Base-by-base conservation (phyloP, 2,797 vertebrate genomes). In the Pangasius mekongensis region DNA sequence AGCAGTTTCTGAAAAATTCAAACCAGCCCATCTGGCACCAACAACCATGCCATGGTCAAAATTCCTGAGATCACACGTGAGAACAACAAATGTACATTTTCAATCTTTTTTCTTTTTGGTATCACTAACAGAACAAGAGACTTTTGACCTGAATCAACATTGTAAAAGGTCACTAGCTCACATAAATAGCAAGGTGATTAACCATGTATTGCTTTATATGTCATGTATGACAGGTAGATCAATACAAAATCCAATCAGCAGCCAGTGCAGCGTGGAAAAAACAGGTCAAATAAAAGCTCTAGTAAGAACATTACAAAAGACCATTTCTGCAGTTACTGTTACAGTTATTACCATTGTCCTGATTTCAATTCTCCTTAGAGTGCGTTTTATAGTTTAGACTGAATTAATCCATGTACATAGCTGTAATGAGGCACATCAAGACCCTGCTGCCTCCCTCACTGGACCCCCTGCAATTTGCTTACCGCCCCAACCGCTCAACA, bases 141-240 rank as follows among this genome's bases (percentile, higher is more conserved):
- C 80, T 24, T n/a, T n/a, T 58, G 80, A 64, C 58, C 36, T 47
- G 64, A 83, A 83, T 83, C 58, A 64, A 39, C 58, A 64, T 6
- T 47, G 6, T 43, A 83, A 47, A 83, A 83, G 80, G 80, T 83
- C 58, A 82, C 58, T 9, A 82, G 80, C 80, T 62, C 80, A 83
- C 24, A 27, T 43, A 47, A 83, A 83, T 47, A 64, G 36, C 36
- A 64, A 64, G 39, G 5, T 83, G 58, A 83, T 64, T 83, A 64
- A 64, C 58, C 58, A 83, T 64, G 13, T 64, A 83, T 47, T 64
- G 30, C 80, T 83, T 83, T 64, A 83, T 83, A 81, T 81, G 54
- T 81, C 78, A 82, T 27, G 33, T 82, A 47, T 47, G 81, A 83
- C 81, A 83, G 60, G 33, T 47, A 64, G 27, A 83, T 66, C 81